Evolutionary conservation across 2,888 invertebrate genomes (phyloP).

Genomic region (Agrochola macilenta): DNA sequence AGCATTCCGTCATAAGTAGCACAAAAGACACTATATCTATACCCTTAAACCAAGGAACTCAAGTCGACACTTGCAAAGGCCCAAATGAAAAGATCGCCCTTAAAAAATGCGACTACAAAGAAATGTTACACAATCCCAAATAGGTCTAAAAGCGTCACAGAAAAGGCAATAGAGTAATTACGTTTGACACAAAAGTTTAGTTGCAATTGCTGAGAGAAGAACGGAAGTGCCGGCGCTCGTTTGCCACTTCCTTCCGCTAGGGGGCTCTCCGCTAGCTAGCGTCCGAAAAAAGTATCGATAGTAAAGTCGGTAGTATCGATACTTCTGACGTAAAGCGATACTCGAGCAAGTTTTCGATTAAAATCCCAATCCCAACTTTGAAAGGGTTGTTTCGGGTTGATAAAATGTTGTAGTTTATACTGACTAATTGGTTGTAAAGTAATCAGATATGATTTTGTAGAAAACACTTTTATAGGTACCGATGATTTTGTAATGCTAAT

Average conservation of each 20-base stretch:
- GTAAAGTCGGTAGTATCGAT: background rate
- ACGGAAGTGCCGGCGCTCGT: conserved; percentile 73
- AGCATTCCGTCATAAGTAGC: background rate
- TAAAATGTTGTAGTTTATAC: background rate
- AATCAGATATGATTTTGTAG: background rate
- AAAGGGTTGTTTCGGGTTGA: background rate
- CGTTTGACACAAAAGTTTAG: conserved; percentile 76
- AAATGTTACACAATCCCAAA: conserved; percentile 58
- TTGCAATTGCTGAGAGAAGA: conserved; percentile 74
- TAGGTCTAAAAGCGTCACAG: conserved; percentile 55
- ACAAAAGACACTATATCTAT: conserved; percentile 32
- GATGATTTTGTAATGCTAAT: no score
- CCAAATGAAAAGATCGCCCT: conserved; percentile 59
- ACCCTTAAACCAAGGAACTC: background rate
- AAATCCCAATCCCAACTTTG: background rate
- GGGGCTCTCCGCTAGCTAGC: conserved; percentile 46
- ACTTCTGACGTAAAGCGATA: conserved; percentile 1
- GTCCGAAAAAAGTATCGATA: conserved; percentile 49
- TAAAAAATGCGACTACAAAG: conserved; percentile 62
- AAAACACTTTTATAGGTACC: no score
- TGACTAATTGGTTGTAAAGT: background rate
- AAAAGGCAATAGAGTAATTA: conserved; percentile 72
- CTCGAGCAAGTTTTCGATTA: background rate
- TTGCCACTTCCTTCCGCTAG: conserved; percentile 73
- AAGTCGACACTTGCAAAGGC: conserved; percentile 29